Conservation (phyloP, 2,113 vertebrate genomes). For the Anhinga anhinga region DNA sequence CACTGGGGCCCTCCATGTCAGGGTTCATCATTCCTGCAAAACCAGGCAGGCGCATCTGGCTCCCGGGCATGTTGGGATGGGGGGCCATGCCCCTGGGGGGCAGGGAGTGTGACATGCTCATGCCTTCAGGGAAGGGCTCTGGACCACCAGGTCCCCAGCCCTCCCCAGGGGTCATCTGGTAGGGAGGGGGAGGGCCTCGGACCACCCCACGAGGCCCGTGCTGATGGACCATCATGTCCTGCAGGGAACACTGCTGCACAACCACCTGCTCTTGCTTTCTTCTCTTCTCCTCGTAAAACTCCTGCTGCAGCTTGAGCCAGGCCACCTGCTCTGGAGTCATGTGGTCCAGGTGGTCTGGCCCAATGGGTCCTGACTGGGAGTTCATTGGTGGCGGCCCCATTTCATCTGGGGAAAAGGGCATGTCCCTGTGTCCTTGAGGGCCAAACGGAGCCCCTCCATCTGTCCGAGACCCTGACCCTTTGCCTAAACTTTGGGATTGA, state of each 20-base stretch:
- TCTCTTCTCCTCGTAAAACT: slow-evolving; percentile 97
- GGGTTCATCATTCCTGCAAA: slow-evolving; percentile 97
- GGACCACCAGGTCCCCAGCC: slow-evolving; percentile 89
- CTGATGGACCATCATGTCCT: slow-evolving; percentile 97
- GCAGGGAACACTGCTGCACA: slow-evolving; percentile 92
- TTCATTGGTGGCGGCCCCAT: slow-evolving; percentile 88
- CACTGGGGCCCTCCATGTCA: slow-evolving; percentile 87
- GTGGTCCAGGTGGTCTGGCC: slow-evolving; percentile 90
- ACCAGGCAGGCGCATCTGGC: slow-evolving; percentile 91
- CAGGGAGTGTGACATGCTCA: slow-evolving; percentile 83
- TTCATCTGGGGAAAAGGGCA: slow-evolving; percentile 95
- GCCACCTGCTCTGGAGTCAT: slow-evolving; percentile 98
- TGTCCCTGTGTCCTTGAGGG: slow-evolving; percentile 91
- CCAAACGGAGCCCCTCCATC: slow-evolving; percentile 89
- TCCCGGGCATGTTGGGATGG: slow-evolving; percentile 79
- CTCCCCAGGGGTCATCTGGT: slow-evolving; percentile 92
- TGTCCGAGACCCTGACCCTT: slow-evolving; percentile 87
- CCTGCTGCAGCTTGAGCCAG: slow-evolving; percentile 97
- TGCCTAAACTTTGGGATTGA: slow-evolving; percentile 95
- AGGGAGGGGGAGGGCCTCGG: slow-evolving; percentile 92
- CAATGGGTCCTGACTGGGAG: slow-evolving; percentile 80
- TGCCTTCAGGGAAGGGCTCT: slow-evolving; percentile 90
- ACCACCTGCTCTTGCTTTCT: slow-evolving; percentile 92
- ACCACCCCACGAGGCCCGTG: slow-evolving; percentile 92
- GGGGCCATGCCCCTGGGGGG: slow-evolving; percentile 91